These are phyloP conservation scores for Carcharodon carcharias DNA, from an alignment of 2,797 vertebrate genomes.

Conservation along the genomic window DNA sequence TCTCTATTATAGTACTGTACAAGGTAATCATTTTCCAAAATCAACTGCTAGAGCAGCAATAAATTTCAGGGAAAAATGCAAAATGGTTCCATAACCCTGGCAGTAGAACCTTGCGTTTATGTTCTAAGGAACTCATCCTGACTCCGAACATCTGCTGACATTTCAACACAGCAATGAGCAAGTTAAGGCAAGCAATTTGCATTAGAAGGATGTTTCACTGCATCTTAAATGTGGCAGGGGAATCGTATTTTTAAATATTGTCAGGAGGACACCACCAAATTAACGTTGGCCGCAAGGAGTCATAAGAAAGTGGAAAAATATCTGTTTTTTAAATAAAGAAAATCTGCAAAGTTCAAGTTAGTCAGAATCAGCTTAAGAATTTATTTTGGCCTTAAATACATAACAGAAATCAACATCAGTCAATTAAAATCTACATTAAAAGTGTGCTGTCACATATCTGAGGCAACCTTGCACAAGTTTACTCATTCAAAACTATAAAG, in stretches of 20 bases:
- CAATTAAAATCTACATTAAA: not conserved
- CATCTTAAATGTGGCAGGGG: not conserved
- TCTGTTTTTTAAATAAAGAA: not conserved
- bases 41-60: not conserved
- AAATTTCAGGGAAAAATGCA: not conserved
- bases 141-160: not conserved
- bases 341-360: not conserved
- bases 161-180: not conserved
- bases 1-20: not conserved
- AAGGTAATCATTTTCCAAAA: not conserved
- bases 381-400: not conserved
- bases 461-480: not conserved
- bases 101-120: not conserved
- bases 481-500: not conserved
- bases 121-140: not conserved
- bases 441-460: not conserved
- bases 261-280: not conserved
- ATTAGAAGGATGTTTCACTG: not conserved
- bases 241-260: not conserved
- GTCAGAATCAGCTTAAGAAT: not conserved
- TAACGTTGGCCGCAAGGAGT: not conserved
- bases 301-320: not conserved
- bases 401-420: not conserved
- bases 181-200: not conserved
- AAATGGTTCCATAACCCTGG: not conserved